These are phyloP conservation scores for Melanocharis versteri DNA, from an alignment of 2,113 vertebrate genomes.

Conservation along the genomic window DNA sequence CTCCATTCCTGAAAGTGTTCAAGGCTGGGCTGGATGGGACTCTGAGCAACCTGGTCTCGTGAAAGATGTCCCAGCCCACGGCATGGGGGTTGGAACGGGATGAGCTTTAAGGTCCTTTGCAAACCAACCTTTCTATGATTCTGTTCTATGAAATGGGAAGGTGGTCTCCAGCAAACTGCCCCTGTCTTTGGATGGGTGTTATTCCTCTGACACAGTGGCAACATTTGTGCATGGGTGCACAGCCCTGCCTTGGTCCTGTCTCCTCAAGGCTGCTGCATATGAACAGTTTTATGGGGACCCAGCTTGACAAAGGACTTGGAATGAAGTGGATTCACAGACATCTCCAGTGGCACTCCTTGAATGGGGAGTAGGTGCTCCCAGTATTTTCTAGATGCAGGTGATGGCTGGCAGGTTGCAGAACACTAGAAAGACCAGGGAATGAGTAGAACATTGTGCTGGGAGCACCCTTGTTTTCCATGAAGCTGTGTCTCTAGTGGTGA, in stretches of 20 bases:
- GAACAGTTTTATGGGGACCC: neutral
- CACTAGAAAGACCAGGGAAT: neutral
- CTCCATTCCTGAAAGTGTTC: neutral
- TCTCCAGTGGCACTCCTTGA: neutral
- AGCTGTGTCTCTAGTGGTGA: neutral
- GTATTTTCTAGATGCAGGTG: neutral
- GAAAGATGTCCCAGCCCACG: neutral
- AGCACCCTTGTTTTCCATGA: neutral
- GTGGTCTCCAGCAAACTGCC: neutral
- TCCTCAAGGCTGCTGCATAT: neutral
- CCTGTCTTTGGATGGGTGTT: neutral
- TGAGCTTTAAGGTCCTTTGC: neutral
- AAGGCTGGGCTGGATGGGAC: neutral
- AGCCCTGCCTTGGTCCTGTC: neutral
- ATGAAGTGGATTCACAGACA: neutral
- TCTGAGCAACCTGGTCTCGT: neutral
- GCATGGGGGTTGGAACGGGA: fast-evolving
- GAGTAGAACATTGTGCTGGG: neutral
- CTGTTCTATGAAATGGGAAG: neutral
- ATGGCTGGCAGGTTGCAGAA: neutral
- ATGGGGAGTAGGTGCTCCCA: neutral
- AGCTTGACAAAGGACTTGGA: neutral
- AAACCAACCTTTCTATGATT: neutral
- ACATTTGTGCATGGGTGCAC: neutral
- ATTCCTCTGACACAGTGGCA: neutral